A percentile compares a stretch with the other conserved stretches of the same genome.
phyloP scores from a whole-genome alignment of 2,888 invertebrate species.

The Crioceris asparagi region DNA sequence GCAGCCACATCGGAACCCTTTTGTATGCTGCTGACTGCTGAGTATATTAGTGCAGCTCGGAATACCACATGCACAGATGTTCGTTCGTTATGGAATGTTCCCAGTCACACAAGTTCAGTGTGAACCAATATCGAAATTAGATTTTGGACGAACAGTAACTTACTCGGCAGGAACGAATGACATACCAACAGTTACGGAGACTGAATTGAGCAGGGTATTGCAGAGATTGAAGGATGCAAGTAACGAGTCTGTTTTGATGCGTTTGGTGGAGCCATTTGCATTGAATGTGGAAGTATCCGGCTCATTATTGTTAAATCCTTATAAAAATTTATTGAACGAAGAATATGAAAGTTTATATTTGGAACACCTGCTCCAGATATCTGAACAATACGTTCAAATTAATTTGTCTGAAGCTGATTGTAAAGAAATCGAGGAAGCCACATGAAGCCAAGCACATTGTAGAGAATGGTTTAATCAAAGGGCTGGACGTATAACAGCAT shows the following conservation, averaged over 20 bases:
- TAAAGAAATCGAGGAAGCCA: constrained; percentile 3
- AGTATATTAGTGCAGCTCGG: background rate
- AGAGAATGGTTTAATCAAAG: constrained; percentile 10
- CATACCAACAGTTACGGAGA: background rate
- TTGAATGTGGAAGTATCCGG: background rate
- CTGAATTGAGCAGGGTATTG: background rate
- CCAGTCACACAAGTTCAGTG: constrained; percentile 3
- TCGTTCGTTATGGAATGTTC: constrained; percentile 4
- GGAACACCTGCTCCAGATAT: background rate
- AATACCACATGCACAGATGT: constrained; percentile 11
- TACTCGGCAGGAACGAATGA: too few species aligned
- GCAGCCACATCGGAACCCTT: constrained; percentile 13
- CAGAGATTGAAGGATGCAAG: background rate
- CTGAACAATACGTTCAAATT: background rate
- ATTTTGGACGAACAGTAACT: background rate
- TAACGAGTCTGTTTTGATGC: constrained; percentile 6
- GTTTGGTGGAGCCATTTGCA: constrained; percentile 10
- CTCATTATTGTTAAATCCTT: background rate
- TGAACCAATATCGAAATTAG: background rate
- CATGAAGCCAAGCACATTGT: constrained; percentile 5
- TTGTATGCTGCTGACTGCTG: constrained; percentile 8
- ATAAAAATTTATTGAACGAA: constrained; percentile 4
- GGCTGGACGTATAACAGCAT: constrained; percentile 12
- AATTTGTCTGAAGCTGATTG: background rate
- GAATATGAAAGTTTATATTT: background rate